Base-by-base conservation (phyloP, 1,140 invertebrate genomes). In the Drosophila varians region DNA sequence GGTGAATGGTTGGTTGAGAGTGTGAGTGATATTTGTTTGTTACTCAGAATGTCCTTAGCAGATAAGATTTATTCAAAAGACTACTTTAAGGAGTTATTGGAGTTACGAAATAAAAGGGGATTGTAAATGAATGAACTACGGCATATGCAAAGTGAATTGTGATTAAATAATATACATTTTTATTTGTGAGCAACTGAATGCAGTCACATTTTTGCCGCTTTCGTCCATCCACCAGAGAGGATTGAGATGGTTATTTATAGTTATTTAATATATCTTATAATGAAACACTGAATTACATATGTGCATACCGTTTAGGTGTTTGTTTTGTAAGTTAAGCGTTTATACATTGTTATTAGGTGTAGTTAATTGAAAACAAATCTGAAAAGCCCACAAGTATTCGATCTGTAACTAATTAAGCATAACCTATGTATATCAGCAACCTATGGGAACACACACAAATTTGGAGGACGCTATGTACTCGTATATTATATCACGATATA, bases 141-240 rank as follows among this genome's bases (percentile, higher is more conserved):
- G 89, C 80, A 84, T 71, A 90, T 90, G 89, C 88, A 90, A 86
- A 90, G 88, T 90, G 88, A 90, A 90, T 90, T 90, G 88, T 90
- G 88, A 90, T 90, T 80, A 84, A 76, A 77, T 51, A 76, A 51
- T 45, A 64, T 75, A 76, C 16, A 18, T 9, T 18, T 42, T 42
- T 19, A 19, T 19, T 16, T 42, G 8, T 42, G 38, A 8, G 6
- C 16, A 8, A 16, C 5, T 12, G 16, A 14, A 38, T 38, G 12
- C 36, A 38, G 36, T 7, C n/a, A n/a, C n/a, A 38, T 12, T 38
- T 12, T 16, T 38, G 36, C 36, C 36, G 36, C 36, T 38, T 38
- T 38, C 36, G 36, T 38, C 36, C 36, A 38, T 12, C 36, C 28
- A 11, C 28, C 28, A 31, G 28, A 11, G 28, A 31, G 28, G 28